Evolutionary conservation across 2,797 vertebrate genomes (phyloP), one percentile per base, ranked within the genome.

Genomic region (Periophthalmus magnuspinnatus): DNA sequence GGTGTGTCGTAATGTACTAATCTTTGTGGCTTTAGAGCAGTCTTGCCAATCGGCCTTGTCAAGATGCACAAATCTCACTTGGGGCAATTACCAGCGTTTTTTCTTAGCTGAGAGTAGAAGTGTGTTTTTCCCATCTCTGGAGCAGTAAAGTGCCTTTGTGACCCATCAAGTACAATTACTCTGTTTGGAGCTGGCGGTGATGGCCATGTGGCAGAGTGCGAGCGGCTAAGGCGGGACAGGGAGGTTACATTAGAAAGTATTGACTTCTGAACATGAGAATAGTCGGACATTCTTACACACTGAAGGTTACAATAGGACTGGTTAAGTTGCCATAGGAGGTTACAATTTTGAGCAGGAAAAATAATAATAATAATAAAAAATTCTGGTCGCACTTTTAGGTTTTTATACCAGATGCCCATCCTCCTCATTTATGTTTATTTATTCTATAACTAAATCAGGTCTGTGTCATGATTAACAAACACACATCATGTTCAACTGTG

Each of bases 11-110:
- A 84, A 89, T 87, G 82, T 86, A 84, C 87, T 89, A 87, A 89
- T 92, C 85, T 89, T 80, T 69, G 75, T 75, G 75, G 83, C 84
- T 83, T 86, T 78, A 85, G 82, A 71, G 77, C 82, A 76, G 88
- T 69, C 65, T 84, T 86, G 89, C 89, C 88, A 91, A 89, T 90
- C 86, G 84, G 68, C 83, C 81, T 82, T 85, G 86, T 92, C 89
- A 91, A 91, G 85, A 90, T 83, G 86, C 81, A 90, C 81, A 91
- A 88, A 89, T 86, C 84, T 87, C 81, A 82, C 82, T 84, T 78
- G 71, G 86, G 87, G 88, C 88, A 92, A 91, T 90, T 88, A 88
- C 63, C 76, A 81, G 62, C 62, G 71, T 59, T 80, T 82, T 63
- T 75, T 76, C 77, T 70, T 60, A 55, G 62, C 62, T 72, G 75